Evolutionary conservation across 1,140 invertebrate genomes (phyloP).

Genomic region (Leguminivora glycinivorella): DNA sequence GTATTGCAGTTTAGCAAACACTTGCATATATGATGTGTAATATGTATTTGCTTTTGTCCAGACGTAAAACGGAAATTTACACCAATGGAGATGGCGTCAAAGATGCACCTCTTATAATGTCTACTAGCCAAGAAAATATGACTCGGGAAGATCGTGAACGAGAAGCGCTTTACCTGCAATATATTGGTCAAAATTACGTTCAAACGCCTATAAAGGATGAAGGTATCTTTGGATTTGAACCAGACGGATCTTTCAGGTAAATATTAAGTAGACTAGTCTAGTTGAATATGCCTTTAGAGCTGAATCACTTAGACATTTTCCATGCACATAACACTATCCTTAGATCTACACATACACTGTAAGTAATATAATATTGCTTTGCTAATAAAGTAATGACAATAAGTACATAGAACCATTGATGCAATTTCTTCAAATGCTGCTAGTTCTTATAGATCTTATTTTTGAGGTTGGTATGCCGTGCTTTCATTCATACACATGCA

Average conservation of each 20-base stretch:
- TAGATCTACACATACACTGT: background rate
- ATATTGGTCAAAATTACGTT: constrained; percentile 75
- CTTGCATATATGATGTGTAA: background rate
- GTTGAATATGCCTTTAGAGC: constrained; percentile 1
- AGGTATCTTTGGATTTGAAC: constrained; percentile 79
- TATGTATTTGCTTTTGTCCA: constrained; percentile 41
- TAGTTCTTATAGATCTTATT: constrained; percentile 2
- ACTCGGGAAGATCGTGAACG: constrained; percentile 67
- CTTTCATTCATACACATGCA: constrained; percentile 64
- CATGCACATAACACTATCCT: constrained; percentile 3
- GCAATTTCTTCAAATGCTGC: constrained; percentile 13
- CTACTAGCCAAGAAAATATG: constrained; percentile 81
- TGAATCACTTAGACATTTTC: constrained; percentile 22
- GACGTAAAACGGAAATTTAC: constrained; percentile 72
- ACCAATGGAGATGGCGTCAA: constrained; percentile 65
- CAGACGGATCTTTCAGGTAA: constrained; percentile 76
- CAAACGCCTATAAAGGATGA: constrained; percentile 82
- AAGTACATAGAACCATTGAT: background rate
- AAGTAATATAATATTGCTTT: background rate
- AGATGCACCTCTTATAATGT: constrained; percentile 76
- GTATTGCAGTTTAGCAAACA: background rate
- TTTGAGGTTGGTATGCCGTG: constrained; percentile 46
- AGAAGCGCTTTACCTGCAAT: constrained; percentile 63
- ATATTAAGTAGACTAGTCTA: constrained; percentile 11
- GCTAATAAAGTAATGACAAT: background rate